Percentiles rank a stretch among this genome's conserved stretches.
Conservation (phyloP, 2,113 vertebrate species). For the Notiomystis cincta region DNA sequence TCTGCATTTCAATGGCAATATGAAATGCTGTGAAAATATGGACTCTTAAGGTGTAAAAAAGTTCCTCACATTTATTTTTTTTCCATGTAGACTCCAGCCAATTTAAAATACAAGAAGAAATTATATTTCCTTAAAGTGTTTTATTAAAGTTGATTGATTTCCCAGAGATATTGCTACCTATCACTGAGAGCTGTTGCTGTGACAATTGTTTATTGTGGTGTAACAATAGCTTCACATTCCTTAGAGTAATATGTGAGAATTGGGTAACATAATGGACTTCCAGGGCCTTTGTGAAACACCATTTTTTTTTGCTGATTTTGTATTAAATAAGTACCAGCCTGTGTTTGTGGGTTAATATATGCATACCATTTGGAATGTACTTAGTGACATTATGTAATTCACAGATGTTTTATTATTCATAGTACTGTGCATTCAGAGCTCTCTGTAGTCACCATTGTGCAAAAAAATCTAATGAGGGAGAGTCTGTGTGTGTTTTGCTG, state of each 20-base stretch:
- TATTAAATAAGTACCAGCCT: slow-evolving; percentile 57
- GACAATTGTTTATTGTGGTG: background rate
- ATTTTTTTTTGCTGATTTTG: background rate
- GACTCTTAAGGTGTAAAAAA: background rate
- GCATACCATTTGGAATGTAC: slow-evolving; percentile 46
- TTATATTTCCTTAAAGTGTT: background rate
- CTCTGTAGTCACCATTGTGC: slow-evolving; percentile 53
- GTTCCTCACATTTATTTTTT: background rate
- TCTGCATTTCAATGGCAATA: background rate
- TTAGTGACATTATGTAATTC: slow-evolving; percentile 60
- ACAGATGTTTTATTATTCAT: slow-evolving; percentile 67
- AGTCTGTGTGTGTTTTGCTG: slow-evolving; percentile 14
- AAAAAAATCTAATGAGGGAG: slow-evolving; percentile 60
- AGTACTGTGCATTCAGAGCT: slow-evolving; percentile 56
- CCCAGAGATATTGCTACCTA: background rate
- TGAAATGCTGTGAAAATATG: background rate
- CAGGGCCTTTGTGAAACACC: background rate
- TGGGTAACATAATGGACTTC: background rate
- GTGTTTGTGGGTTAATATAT: slow-evolving; percentile 59
- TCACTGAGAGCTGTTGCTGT: background rate
- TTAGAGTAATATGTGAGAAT: background rate
- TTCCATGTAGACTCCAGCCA: background rate
- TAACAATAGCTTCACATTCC: background rate
- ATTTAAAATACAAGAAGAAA: background rate
- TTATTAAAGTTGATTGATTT: background rate